Conservation (phyloP, 1,140 invertebrate genomes). For the Drosophila pseudoobscura region DNA sequence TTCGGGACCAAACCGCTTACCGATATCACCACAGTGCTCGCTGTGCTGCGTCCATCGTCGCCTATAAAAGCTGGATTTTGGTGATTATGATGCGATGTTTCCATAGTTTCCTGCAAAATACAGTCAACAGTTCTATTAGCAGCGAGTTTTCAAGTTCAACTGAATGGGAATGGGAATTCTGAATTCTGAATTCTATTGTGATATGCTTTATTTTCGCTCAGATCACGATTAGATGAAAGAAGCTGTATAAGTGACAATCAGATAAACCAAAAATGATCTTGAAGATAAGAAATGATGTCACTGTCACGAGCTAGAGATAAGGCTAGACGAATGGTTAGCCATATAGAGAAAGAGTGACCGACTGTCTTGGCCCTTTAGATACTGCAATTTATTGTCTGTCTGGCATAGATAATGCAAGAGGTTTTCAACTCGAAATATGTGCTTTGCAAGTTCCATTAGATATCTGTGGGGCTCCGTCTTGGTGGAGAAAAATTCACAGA, state of each 20-base stretch:
- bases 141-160: conserved; percentile 25
- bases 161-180: conserved; percentile 4
- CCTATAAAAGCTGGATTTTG: conserved; percentile 67
- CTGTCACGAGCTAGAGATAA: conserved; percentile 42
- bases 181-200: neutral
- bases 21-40: conserved; percentile 71
- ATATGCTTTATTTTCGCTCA: conserved; percentile 2
- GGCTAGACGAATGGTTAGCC: neutral
- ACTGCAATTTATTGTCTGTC: conserved; percentile 13
- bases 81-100: conserved; percentile 55
- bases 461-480: no score
- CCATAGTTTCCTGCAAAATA: conserved; percentile 48
- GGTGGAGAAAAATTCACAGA: no score
- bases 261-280: conserved; percentile 34
- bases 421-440: neutral
- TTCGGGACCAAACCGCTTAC: conserved; percentile 29
- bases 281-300: conserved; percentile 50
- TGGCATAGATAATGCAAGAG: neutral
- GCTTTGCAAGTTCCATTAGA: no score
- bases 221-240: neutral
- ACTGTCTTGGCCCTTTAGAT: conserved; percentile 21
- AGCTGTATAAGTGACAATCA: conserved; percentile 72
- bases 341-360: neutral
- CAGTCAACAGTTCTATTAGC: conserved; percentile 33
- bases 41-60: conserved; percentile 73